Evolutionary conservation across 2,113 vertebrate species (phyloP).

Genomic region (Neotragus pygmaeus): DNA sequence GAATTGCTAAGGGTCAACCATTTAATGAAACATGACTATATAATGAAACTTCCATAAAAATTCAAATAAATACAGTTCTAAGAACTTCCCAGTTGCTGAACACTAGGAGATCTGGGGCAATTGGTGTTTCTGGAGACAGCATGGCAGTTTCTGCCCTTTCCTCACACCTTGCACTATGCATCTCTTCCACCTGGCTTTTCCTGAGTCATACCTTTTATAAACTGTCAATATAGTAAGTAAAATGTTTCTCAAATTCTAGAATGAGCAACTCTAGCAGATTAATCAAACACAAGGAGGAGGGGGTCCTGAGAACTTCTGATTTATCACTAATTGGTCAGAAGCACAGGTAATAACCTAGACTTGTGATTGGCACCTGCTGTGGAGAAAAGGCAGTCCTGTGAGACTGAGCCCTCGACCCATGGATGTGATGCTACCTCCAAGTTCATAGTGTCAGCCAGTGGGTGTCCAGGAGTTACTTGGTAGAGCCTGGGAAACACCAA

Average conservation of each 20-base stretch:
- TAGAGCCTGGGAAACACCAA: not conserved
- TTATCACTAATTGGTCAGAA: not conserved
- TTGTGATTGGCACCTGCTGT: not conserved
- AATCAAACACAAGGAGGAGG: not conserved
- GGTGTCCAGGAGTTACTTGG: too few relatives aligned
- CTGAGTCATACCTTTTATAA: not conserved
- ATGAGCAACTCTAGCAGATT: not conserved
- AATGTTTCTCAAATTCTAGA: not conserved
- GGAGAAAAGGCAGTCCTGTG: not conserved
- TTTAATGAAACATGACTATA: not conserved
- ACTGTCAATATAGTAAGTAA: not conserved
- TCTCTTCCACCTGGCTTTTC: not conserved
- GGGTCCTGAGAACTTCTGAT: not conserved
- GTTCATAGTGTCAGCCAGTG: not conserved
- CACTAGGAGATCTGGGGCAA: not conserved
- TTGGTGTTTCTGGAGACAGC: not conserved
- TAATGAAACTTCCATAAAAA: not conserved
- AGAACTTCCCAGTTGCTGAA: not conserved
- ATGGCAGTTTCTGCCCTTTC: not conserved
- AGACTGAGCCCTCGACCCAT: not conserved
- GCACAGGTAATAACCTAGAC: not conserved
- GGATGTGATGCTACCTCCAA: not conserved
- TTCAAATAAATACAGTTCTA: not conserved
- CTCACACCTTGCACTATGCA: not conserved
- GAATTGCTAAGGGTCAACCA: not conserved